These are phyloP conservation scores for Origma solitaria DNA, from an alignment of 2,113 vertebrate genomes.

Conservation along the genomic window DNA sequence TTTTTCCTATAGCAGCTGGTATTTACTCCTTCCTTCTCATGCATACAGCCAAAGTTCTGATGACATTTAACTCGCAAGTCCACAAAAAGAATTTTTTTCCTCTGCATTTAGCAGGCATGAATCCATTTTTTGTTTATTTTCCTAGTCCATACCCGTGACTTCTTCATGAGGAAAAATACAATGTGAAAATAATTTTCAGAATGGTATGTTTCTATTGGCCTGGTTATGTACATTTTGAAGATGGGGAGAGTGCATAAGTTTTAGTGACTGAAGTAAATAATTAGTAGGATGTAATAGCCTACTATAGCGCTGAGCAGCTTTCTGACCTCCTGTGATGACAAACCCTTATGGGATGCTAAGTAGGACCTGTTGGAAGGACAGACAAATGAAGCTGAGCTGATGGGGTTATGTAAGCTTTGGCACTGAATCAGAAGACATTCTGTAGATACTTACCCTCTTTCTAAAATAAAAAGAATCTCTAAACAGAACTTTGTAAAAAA, in stretches of 20 bases:
- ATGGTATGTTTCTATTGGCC: not conserved
- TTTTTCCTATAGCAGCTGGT: not conserved
- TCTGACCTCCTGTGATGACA: not conserved
- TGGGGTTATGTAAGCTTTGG: not conserved
- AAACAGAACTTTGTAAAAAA: not conserved
- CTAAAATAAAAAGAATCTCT: not conserved
- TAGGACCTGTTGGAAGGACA: not conserved
- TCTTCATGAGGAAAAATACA: not conserved
- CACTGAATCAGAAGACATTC: not conserved
- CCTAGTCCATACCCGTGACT: not conserved
- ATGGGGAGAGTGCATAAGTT: not conserved
- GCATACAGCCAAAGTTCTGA: not conserved
- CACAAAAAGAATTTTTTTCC: not conserved
- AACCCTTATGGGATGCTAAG: not conserved
- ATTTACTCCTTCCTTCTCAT: not conserved
- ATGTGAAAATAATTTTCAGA: not conserved
- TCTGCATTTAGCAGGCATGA: not conserved
- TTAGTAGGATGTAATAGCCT: not conserved
- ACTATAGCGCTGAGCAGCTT: not conserved
- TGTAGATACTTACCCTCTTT: not conserved
- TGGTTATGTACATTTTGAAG: not conserved
- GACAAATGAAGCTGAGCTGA: not conserved
- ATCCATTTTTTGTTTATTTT: not conserved
- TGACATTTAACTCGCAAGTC: not conserved
- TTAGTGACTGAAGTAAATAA: not conserved